These are phyloP conservation scores for Incurvaria masculella DNA, from an alignment of 2,888 invertebrate genomes.

Conservation along the genomic window DNA sequence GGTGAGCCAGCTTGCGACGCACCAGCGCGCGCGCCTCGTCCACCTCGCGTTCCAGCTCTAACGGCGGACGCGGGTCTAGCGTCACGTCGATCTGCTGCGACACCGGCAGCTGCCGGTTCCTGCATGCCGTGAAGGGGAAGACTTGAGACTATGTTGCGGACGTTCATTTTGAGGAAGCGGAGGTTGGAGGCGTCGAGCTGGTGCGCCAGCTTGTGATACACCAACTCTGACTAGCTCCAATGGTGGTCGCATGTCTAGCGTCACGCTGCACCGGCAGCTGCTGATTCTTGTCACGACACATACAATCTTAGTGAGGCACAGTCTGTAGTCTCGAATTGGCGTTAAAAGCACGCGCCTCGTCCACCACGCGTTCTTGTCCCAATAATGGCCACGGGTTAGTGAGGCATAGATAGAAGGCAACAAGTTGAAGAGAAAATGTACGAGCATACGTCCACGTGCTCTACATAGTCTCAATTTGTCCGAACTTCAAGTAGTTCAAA, in stretches of 20 bases:
- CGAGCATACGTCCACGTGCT: too few species aligned
- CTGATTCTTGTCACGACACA: slow-evolving; percentile 60
- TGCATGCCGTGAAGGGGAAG: slow-evolving; percentile 58
- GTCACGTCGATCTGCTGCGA: slow-evolving; percentile 64
- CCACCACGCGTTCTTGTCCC: too few species aligned
- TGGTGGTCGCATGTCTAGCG: slow-evolving; percentile 65
- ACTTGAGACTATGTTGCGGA: slow-evolving; percentile 65
- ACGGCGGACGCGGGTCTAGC: slow-evolving; percentile 64
- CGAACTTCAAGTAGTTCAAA: too few species aligned
- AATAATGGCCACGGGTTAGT: too few species aligned
- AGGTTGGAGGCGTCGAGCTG: slow-evolving; percentile 67
- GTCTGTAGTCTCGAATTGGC: too few species aligned
- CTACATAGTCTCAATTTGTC: too few species aligned
- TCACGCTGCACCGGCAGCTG: slow-evolving; percentile 60
- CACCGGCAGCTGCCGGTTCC: slow-evolving; percentile 57
- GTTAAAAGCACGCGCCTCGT: too few species aligned
- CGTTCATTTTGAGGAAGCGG: slow-evolving; percentile 58
- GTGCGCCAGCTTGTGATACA: slow-evolving; percentile 64
- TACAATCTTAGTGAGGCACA: too few species aligned
- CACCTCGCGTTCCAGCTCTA: slow-evolving; percentile 58
- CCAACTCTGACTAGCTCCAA: slow-evolving; percentile 59
- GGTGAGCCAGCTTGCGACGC: slow-evolving; percentile 63
- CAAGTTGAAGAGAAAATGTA: too few species aligned
- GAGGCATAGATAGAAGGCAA: too few species aligned
- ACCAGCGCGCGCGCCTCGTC: slow-evolving; percentile 61